A percentile compares a stretch with the other conserved stretches of the same genome.
phyloP scores from a whole-genome alignment of 1,140 invertebrate species.

The Holotrichia oblita region DNA sequence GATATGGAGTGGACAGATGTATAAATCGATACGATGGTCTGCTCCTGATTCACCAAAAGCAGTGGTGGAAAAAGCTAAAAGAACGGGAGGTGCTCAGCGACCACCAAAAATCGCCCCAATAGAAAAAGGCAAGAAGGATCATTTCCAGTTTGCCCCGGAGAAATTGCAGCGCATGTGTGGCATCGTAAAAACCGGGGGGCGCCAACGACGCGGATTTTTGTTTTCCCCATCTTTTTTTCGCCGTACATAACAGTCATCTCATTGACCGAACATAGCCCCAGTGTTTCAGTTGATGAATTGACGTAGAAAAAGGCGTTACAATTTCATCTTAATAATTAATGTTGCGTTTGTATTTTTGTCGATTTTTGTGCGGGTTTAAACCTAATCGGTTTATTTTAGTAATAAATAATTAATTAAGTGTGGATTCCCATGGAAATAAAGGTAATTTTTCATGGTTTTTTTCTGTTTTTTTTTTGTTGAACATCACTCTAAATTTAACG shows the following conservation, averaged over 20 bases:
- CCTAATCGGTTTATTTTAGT: background rate
- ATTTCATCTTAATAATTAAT: background rate
- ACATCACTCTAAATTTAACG: too few relatives aligned
- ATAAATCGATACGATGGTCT: background rate
- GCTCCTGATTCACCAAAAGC: background rate
- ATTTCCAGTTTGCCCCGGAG: too few relatives aligned
- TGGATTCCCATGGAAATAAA: too few relatives aligned
- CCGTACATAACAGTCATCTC: background rate
- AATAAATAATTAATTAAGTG: too few relatives aligned
- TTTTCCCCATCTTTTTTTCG: background rate
- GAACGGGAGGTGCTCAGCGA: background rate
- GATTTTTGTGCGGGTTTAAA: too few relatives aligned
- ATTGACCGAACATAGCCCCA: background rate
- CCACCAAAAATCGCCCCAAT: background rate
- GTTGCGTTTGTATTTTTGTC: background rate
- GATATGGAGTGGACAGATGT: background rate
- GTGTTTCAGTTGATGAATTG: conserved; percentile 20
- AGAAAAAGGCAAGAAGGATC: background rate
- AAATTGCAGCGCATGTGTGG: background rate
- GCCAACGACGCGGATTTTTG: conserved; percentile 4
- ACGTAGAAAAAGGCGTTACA: background rate
- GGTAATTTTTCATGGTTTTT: too few relatives aligned
- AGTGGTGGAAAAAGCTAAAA: background rate
- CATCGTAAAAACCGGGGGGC: background rate
- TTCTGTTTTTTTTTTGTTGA: too few relatives aligned